phyloP scores from a whole-genome alignment of 2,797 vertebrate genomes.

The Sebastes goodei region DNA sequence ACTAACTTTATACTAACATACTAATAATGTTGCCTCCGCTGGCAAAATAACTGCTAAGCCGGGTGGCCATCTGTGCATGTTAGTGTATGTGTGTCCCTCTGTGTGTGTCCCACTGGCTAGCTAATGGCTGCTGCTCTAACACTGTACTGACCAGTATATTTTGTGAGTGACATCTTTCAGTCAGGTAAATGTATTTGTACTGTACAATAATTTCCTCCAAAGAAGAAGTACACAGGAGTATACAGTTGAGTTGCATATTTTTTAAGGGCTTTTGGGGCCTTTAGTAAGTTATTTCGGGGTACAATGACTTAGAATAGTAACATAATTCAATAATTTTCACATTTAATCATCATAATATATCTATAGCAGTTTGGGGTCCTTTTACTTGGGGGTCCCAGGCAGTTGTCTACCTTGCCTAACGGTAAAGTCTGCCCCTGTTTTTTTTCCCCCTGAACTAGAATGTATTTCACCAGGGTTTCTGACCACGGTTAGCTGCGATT shows the following conservation, averaged over 20 bases:
- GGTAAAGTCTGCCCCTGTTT: too few relatives aligned
- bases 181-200: not conserved
- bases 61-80: too few relatives aligned
- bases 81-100: too few relatives aligned
- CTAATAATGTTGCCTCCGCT: not conserved
- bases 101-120: too few relatives aligned
- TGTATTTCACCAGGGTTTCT: too few relatives aligned
- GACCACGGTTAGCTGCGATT: too few relatives aligned
- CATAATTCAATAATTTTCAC: not conserved
- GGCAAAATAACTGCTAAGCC: too few relatives aligned
- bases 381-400: not conserved
- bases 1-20: not conserved
- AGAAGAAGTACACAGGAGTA: not conserved
- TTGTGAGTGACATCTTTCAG: not conserved
- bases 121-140: too few relatives aligned
- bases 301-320: not conserved
- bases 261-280: too few relatives aligned
- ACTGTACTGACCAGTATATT: too few relatives aligned
- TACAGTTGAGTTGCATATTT: not conserved
- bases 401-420: too few relatives aligned
- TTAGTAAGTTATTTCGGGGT: not conserved
- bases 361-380: not conserved
- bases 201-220: not conserved
- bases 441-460: too few relatives aligned
- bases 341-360: not conserved